Evolutionary conservation across 1,140 invertebrate genomes (phyloP).

Genomic region (Daktulosphaira vitifoliae): DNA sequence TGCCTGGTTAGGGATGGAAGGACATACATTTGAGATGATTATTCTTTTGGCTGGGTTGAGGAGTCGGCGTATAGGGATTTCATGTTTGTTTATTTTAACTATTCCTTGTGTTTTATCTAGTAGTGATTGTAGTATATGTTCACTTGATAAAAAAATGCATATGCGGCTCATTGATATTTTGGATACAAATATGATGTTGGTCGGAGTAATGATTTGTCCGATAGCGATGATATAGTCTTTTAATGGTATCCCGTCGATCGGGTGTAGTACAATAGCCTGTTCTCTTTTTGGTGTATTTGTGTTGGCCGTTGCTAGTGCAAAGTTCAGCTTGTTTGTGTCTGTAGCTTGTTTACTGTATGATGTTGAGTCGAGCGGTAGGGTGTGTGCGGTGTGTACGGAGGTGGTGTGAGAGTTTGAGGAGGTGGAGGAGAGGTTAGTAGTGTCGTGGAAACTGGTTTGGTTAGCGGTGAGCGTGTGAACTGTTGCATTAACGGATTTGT

Average conservation of each 20-base stretch:
- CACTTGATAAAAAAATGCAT: not conserved
- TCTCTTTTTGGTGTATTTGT: not conserved
- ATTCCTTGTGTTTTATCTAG: not conserved
- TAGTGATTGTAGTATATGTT: not conserved
- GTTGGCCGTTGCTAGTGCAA: not conserved
- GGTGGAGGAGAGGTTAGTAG: too few species aligned
- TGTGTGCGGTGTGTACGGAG: too few species aligned
- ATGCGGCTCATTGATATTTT: not conserved
- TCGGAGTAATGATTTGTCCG: not conserved
- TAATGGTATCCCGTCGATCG: not conserved
- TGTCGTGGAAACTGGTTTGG: too few species aligned
- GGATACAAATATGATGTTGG: not conserved
- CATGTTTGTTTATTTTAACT: not conserved
- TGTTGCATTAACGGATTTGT: too few species aligned
- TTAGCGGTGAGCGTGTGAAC: too few species aligned
- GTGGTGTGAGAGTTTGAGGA: too few species aligned
- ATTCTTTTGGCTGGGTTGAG: not conserved
- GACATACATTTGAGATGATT: not conserved
- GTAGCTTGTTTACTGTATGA: not conserved
- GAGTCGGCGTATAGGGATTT: not conserved
- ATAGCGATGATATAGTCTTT: slow-evolving; percentile 6
- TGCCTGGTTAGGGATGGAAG: not conserved
- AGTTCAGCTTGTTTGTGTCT: not conserved
- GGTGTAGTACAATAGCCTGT: not conserved
- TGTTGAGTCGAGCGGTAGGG: too few species aligned